Conservation (phyloP, 1,140 invertebrate species). For the Leptinotarsa lineolata region DNA sequence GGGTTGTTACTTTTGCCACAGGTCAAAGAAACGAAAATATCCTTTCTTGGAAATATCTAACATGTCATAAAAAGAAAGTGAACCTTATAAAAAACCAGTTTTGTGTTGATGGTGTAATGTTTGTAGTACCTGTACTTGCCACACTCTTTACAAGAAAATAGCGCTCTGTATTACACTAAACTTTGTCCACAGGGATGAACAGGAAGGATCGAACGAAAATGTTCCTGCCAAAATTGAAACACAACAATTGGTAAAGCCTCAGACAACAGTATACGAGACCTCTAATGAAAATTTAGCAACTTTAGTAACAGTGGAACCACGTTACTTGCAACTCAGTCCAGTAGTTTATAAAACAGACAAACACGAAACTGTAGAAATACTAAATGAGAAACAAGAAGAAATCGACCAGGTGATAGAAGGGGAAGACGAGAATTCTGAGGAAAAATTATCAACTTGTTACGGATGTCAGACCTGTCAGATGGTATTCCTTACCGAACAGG, state of each 20-base stretch:
- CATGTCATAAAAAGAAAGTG: too few species aligned
- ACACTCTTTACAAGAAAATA: conserved; percentile 1
- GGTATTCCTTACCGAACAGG: conserved; percentile 45
- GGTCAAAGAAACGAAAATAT: too few species aligned
- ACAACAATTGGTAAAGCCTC: background rate
- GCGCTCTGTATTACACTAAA: background rate
- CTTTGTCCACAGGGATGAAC: conserved; percentile 37
- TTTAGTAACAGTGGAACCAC: conserved; percentile 8
- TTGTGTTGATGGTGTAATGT: too few species aligned
- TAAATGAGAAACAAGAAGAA: background rate
- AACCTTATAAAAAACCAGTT: too few species aligned
- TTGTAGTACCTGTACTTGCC: background rate
- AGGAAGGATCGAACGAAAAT: conserved; percentile 4
- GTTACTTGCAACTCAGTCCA: background rate
- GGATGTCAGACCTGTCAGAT: conserved; percentile 53
- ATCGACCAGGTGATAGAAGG: background rate
- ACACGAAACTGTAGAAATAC: background rate
- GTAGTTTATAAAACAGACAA: background rate
- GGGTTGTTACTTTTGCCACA: too few species aligned
- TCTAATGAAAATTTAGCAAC: background rate
- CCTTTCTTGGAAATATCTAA: too few species aligned
- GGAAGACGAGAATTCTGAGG: conserved; percentile 12
- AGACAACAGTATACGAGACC: background rate
- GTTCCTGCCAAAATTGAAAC: background rate
- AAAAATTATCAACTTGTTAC: conserved; percentile 31